Evolutionary conservation across 2,888 invertebrate genomes (phyloP).

Genomic region (Listrodromus nycthemerus): DNA sequence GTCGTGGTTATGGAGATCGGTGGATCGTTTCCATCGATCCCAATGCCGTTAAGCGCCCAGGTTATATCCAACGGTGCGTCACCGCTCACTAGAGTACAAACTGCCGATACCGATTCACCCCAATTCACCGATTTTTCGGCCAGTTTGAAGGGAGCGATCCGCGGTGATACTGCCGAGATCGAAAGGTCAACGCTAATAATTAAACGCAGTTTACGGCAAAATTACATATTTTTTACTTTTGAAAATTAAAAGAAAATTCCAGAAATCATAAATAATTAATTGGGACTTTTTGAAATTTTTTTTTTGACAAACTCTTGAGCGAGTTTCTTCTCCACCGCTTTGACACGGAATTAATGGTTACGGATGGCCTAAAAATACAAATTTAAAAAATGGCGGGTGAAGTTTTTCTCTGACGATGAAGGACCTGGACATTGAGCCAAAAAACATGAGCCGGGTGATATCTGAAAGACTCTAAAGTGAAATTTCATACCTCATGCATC

Average conservation of each 20-base stretch:
- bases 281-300: too few relatives aligned
- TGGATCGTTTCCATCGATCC: conserved; percentile 84
- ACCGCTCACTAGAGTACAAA: conserved; percentile 89
- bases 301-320: too few relatives aligned
- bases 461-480: background rate
- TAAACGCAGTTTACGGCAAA: background rate
- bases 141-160: conserved; percentile 83
- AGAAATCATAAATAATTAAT: too few relatives aligned
- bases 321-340: too few relatives aligned
- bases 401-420: background rate
- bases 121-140: conserved; percentile 87
- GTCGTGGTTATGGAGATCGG: conserved; percentile 81
- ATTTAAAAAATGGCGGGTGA: background rate
- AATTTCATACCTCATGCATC: conserved; percentile 8
- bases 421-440: background rate
- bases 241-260: too few relatives aligned
- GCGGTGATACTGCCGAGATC: conserved; percentile 84
- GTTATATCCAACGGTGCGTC: conserved; percentile 91
- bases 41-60: conserved; percentile 89
- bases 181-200: conserved; percentile 8
- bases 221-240: too few relatives aligned
- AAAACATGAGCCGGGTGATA: background rate
- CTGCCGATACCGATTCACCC: conserved; percentile 88
- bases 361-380: too few relatives aligned
- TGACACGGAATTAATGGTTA: too few relatives aligned